Evolutionary conservation across 2,888 invertebrate genomes (phyloP).

Genomic region (Sarcophaga subvicina): DNA sequence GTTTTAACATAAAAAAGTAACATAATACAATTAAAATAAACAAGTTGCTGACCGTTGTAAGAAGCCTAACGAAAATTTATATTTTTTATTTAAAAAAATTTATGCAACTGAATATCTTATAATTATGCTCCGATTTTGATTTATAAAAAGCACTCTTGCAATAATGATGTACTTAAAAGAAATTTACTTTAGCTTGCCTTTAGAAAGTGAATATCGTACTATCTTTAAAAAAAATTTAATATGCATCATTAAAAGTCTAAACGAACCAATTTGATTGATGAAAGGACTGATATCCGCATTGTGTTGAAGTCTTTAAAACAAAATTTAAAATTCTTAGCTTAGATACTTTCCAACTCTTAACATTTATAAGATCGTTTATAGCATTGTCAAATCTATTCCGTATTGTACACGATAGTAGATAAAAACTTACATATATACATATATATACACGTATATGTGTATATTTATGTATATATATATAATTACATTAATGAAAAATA

Average conservation of each 20-base stretch:
- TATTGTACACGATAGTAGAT: background rate
- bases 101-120: background rate
- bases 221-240: too few species aligned
- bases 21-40: constrained; percentile 25
- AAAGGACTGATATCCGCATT: too few species aligned
- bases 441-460: background rate
- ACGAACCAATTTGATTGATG: too few species aligned
- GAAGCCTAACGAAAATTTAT: constrained; percentile 9
- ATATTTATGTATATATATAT: background rate
- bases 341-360: background rate
- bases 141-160: too few species aligned
- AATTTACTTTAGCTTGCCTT: too few species aligned
- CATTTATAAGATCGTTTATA: background rate
- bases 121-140: too few species aligned
- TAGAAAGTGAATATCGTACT: too few species aligned
- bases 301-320: too few species aligned
- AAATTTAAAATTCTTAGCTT: background rate
- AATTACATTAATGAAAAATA: background rate
- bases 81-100: background rate
- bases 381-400: background rate
- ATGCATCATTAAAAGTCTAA: too few species aligned
- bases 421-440: background rate
- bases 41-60: constrained; percentile 2
- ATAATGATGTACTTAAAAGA: too few species aligned
- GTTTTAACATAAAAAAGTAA: constrained; percentile 24